Conservation (phyloP, 2,113 vertebrate genomes). For the Tretioscincus oriximinensis region DNA sequence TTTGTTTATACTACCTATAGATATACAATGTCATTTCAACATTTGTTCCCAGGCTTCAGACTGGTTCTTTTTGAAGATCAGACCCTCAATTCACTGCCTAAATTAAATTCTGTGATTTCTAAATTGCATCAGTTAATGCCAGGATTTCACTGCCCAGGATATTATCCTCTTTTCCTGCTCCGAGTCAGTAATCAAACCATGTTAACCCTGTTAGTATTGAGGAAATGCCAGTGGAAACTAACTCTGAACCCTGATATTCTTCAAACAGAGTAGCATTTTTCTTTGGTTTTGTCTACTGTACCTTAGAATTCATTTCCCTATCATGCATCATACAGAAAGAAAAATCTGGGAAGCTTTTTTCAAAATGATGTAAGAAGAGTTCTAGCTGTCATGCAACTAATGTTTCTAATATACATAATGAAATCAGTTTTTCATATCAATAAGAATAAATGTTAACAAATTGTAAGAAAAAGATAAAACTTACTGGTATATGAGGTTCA, state of each 20-base stretch:
- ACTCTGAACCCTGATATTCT: too few relatives aligned
- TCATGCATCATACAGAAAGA: too few relatives aligned
- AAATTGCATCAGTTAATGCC: too few relatives aligned
- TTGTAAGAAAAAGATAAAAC: conserved; percentile 34
- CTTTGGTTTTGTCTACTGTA: too few relatives aligned
- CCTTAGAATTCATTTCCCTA: too few relatives aligned
- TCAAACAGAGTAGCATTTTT: too few relatives aligned
- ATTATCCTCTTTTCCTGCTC: too few relatives aligned
- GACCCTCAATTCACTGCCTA: background rate
- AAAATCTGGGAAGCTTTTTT: background rate
- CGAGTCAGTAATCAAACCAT: too few relatives aligned
- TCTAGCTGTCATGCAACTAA: background rate
- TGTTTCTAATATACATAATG: background rate
- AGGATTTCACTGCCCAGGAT: too few relatives aligned
- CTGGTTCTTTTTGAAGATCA: background rate
- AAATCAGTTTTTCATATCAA: background rate
- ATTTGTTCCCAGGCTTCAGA: background rate
- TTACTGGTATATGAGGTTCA: conserved; percentile 89
- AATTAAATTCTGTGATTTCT: too few relatives aligned
- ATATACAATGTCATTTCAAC: background rate
- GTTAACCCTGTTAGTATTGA: too few relatives aligned
- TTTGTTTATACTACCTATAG: background rate
- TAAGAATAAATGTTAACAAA: background rate
- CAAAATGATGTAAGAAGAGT: background rate
- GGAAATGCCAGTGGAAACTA: too few relatives aligned